These are phyloP conservation scores for Melipona beecheii DNA, from an alignment of 2,888 invertebrate genomes.

Conservation along the genomic window DNA sequence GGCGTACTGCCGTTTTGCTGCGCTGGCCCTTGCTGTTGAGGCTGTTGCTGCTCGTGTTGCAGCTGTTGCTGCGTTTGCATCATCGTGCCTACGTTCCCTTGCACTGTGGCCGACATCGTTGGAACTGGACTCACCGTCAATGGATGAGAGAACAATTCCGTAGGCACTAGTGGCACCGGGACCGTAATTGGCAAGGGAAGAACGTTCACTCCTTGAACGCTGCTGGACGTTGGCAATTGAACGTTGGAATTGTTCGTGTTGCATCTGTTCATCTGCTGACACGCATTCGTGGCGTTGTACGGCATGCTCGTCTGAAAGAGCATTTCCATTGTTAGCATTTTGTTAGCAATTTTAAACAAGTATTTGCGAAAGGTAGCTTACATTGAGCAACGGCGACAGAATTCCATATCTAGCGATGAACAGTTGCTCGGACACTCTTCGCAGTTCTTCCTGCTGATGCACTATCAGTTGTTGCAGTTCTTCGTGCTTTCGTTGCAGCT, in stretches of 20 bases:
- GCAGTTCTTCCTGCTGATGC: constrained; percentile 93
- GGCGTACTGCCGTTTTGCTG: constrained; percentile 69
- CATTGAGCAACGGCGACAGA: constrained; percentile 82
- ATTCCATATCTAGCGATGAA: constrained; percentile 92
- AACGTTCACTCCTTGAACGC: constrained; percentile 75
- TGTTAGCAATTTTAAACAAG: neutral
- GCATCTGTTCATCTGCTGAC: constrained; percentile 69
- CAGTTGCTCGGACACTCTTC: constrained; percentile 94
- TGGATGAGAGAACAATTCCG: constrained; percentile 78
- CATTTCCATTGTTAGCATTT: neutral
- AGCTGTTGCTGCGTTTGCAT: constrained; percentile 77
- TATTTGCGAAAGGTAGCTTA: constrained; percentile 61
- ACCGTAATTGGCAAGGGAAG: constrained; percentile 77
- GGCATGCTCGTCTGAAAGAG: constrained; percentile 74
- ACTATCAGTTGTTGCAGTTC: constrained; percentile 93
- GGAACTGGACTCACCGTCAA: constrained; percentile 71
- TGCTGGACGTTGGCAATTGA: constrained; percentile 59
- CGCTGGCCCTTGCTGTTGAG: constrained; percentile 62
- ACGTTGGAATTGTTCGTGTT: constrained; percentile 58
- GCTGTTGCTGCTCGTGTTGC: constrained; percentile 61
- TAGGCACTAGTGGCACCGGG: constrained; percentile 78
- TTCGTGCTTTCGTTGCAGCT: constrained; percentile 91
- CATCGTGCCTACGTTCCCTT: constrained; percentile 72
- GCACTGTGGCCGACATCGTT: constrained; percentile 65
- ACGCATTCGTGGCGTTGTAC: constrained; percentile 72